Percentiles rank a stretch among this genome's conserved stretches.
phyloP scores from a whole-genome alignment of 2,888 invertebrate genomes.

The Podabrus alpinus region DNA sequence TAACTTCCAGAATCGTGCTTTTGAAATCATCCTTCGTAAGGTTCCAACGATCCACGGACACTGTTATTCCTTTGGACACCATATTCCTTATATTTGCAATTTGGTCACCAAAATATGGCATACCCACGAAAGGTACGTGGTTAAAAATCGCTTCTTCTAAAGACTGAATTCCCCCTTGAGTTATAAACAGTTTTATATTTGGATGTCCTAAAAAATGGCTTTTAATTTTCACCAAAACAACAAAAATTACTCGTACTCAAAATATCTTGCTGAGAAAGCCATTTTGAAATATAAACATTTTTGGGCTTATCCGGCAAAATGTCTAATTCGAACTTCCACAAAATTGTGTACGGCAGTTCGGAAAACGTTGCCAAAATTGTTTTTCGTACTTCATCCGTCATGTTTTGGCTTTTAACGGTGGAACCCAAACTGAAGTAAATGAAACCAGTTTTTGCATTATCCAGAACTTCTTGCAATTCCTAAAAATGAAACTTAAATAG shows the following conservation, averaged over 20 bases:
- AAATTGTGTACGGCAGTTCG: neutral
- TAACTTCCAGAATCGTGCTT: neutral
- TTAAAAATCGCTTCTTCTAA: constrained; percentile 1
- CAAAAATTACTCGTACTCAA: neutral
- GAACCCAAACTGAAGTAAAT: neutral
- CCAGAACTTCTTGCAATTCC: neutral
- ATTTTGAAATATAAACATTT: neutral
- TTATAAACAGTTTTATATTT: neutral
- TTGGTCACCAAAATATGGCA: neutral
- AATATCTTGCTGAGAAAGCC: neutral
- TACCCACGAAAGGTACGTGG: neutral
- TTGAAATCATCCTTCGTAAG: neutral
- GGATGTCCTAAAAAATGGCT: neutral
- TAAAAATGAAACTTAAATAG: neutral
- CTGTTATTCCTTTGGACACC: neutral
- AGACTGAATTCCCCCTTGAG: neutral
- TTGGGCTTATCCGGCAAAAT: neutral
- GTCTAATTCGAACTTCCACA: neutral
- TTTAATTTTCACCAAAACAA: neutral
- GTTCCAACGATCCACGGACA: neutral
- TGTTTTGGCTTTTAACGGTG: neutral
- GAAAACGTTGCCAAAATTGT: neutral
- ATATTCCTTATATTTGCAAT: neutral
- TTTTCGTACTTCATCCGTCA: neutral
- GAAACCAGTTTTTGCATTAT: neutral